Conservation (phyloP, 2,113 vertebrate species). For the Mesoclemmys tuberculata region DNA sequence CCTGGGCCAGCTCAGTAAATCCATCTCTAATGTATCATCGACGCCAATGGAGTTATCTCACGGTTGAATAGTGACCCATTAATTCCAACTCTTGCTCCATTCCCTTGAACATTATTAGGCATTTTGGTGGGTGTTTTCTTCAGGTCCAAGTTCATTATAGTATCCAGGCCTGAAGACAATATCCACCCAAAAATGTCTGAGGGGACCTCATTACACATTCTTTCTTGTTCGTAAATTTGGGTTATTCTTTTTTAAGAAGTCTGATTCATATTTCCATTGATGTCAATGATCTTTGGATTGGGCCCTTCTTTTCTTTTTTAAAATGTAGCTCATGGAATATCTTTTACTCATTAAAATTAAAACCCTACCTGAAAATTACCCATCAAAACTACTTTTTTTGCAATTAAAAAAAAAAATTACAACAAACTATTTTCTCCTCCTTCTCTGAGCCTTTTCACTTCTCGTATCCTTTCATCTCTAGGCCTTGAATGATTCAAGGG, state of each 20-base stretch:
- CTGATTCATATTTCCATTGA: slow-evolving; percentile 50
- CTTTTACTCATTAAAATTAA: slow-evolving; percentile 31
- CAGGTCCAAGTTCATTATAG: not conserved
- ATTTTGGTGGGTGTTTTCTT: not conserved
- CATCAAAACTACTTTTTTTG: slow-evolving; percentile 48
- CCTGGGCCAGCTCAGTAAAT: slow-evolving; percentile 41
- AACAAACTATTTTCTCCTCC: slow-evolving; percentile 57
- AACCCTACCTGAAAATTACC: slow-evolving; percentile 39
- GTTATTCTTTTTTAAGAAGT: not conserved
- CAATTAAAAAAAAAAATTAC: slow-evolving; percentile 35
- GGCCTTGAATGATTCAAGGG: slow-evolving; percentile 70
- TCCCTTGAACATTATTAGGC: not conserved
- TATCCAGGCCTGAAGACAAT: not conserved
- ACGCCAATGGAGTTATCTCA: not conserved
- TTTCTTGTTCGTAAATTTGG: not conserved
- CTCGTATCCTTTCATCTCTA: slow-evolving; percentile 56
- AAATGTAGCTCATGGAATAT: slow-evolving; percentile 33
- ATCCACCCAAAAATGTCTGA: not conserved
- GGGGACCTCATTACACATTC: not conserved
- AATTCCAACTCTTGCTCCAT: not conserved
- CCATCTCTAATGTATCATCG: slow-evolving; percentile 4
- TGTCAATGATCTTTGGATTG: not conserved
- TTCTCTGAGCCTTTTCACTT: slow-evolving; percentile 47
- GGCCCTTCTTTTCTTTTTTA: slow-evolving; percentile 28
- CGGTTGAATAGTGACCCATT: not conserved